A percentile compares a stretch with the other conserved stretches of the same genome.
Conservation (phyloP, 2,888 invertebrate genomes). For the Mesorhabditis spiculigera region DNA sequence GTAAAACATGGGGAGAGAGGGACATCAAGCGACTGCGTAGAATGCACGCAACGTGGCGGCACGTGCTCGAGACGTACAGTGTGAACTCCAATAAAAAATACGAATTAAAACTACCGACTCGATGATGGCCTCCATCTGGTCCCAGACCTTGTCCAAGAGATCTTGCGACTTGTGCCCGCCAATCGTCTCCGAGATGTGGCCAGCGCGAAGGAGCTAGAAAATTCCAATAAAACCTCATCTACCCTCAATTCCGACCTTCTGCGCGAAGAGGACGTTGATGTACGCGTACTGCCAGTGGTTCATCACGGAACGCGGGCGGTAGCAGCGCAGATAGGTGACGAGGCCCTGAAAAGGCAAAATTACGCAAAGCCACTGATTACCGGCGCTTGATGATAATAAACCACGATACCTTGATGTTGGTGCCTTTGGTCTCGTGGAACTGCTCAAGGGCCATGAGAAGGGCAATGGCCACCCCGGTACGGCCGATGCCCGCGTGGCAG, state of each 20-base stretch:
- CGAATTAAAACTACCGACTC: too few relatives aligned
- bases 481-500: constrained; percentile 82
- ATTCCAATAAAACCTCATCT: too few relatives aligned
- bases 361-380: neutral
- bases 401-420: constrained; percentile 33
- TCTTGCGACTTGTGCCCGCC: too few relatives aligned
- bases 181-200: too few relatives aligned
- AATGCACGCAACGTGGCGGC: too few relatives aligned
- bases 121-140: too few relatives aligned
- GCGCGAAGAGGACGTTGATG: constrained; percentile 18
- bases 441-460: constrained; percentile 71
- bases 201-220: too few relatives aligned
- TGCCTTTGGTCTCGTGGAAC: constrained; percentile 15
- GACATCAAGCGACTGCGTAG: too few relatives aligned
- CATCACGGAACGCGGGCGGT: constrained; percentile 20
- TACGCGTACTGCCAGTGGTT: constrained; percentile 24
- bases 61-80: too few relatives aligned
- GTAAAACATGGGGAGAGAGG: too few relatives aligned
- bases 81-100: too few relatives aligned
- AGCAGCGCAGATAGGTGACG: constrained; percentile 15
- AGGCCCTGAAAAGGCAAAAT: neutral
- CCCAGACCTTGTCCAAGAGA: too few relatives aligned
- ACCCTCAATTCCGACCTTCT: constrained; percentile 7
- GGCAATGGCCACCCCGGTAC: constrained; percentile 90
- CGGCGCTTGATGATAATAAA: neutral